phyloP scores from a whole-genome alignment of 2,113 vertebrate species.

The Colius striatus region DNA sequence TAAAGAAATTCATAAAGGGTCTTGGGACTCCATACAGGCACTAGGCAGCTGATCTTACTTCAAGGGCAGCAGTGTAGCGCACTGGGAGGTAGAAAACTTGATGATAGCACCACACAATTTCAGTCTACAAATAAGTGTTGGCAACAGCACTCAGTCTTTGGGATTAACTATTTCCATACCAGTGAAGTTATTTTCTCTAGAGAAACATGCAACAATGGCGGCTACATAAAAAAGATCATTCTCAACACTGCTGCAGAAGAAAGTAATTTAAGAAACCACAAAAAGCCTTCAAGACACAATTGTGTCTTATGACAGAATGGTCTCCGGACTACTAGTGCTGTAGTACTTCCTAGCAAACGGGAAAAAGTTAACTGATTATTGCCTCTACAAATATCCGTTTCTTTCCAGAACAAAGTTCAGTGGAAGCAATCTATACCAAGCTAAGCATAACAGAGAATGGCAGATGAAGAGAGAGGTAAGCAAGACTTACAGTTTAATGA shows the following conservation, averaged over 20 bases:
- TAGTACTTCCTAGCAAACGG: not conserved
- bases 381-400: not conserved
- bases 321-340: not conserved
- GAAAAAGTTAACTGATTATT: slow-evolving; percentile 3
- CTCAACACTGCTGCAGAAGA: not conserved
- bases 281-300: not conserved
- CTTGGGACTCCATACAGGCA: not conserved
- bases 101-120: not conserved
- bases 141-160: not conserved
- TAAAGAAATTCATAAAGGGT: not conserved
- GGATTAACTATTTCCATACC: not conserved
- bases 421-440: not conserved
- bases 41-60: not conserved
- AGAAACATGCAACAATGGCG: not conserved
- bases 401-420: slow-evolving; percentile 30
- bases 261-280: not conserved
- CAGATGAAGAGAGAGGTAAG: not conserved
- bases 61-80: fast-evolving
- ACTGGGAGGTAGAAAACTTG: not conserved
- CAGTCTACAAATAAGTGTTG: not conserved
- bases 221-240: not conserved
- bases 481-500: not conserved
- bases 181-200: not conserved
- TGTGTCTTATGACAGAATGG: not conserved
- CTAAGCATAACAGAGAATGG: not conserved